phyloP scores from a whole-genome alignment of 1,140 invertebrate genomes.

The Procambarus virginalis region DNA sequence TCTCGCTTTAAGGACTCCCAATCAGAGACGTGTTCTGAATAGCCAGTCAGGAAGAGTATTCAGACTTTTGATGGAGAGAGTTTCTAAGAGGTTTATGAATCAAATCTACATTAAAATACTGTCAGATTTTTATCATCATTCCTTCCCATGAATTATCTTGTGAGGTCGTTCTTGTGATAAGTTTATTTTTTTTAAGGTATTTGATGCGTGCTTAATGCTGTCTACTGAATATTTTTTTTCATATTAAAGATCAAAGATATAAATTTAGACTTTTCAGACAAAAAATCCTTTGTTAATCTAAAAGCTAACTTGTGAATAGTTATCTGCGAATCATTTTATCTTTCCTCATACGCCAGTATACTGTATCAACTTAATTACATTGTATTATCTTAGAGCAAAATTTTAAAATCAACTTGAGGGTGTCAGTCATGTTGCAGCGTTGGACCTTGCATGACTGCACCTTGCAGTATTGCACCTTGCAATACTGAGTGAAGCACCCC shows the following conservation, averaged over 20 bases:
- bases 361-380: background rate
- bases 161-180: slow-evolving; percentile 19
- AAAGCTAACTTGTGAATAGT: background rate
- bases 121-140: slow-evolving; percentile 32
- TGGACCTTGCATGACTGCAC: too few relatives aligned
- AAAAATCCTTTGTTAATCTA: background rate
- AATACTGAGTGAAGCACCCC: too few relatives aligned
- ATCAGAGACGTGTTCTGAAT: slow-evolving; percentile 25
- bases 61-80: slow-evolving; percentile 37
- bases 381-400: background rate
- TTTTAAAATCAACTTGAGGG: background rate
- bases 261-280: too few relatives aligned
- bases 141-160: slow-evolving; percentile 13
- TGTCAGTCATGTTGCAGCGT: background rate
- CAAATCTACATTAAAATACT: slow-evolving; percentile 37
- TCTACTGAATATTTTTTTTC: background rate
- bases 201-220: background rate
- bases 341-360: background rate
- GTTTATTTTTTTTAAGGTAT: background rate
- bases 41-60: slow-evolving; percentile 13
- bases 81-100: slow-evolving; percentile 49
- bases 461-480: too few relatives aligned
- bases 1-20: slow-evolving; percentile 18
- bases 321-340: background rate
- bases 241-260: too few relatives aligned